These are phyloP conservation scores for Leptopilina boulardi DNA, from an alignment of 1,140 invertebrate genomes.

Conservation along the genomic window DNA sequence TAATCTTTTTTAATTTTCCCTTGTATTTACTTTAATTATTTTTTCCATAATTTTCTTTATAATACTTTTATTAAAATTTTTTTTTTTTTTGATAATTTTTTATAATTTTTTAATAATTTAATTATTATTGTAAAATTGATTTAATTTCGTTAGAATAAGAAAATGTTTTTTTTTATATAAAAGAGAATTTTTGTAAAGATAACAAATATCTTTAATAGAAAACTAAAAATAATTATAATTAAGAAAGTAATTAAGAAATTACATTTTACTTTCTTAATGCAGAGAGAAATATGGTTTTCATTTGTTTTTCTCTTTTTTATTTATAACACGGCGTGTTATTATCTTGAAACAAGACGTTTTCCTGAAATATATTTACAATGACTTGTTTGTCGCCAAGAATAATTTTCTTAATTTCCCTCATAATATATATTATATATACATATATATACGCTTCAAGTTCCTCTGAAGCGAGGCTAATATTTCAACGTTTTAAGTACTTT, in stretches of 20 bases:
- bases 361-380: slow-evolving; percentile 18
- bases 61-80: no score
- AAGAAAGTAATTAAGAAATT: slow-evolving; percentile 27
- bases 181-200: no score
- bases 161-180: no score
- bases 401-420: slow-evolving; percentile 40
- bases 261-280: not conserved
- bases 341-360: not conserved
- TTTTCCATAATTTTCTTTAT: not conserved
- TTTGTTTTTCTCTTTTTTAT: no score
- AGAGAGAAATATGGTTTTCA: not conserved
- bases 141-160: no score
- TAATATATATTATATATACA: slow-evolving; percentile 18
- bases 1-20: not conserved
- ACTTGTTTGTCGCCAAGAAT: not conserved
- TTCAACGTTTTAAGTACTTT: slow-evolving; percentile 49
- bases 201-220: not conserved
- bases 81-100: no score
- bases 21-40: not conserved
- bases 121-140: no score
- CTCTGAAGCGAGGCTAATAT: slow-evolving; percentile 45
- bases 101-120: no score
- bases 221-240: not conserved
- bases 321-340: not conserved
- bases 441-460: not conserved